Percentiles rank a stretch among this genome's conserved stretches.
Conservation (phyloP, 2,888 invertebrate genomes). For the Drosophila emarginata region DNA sequence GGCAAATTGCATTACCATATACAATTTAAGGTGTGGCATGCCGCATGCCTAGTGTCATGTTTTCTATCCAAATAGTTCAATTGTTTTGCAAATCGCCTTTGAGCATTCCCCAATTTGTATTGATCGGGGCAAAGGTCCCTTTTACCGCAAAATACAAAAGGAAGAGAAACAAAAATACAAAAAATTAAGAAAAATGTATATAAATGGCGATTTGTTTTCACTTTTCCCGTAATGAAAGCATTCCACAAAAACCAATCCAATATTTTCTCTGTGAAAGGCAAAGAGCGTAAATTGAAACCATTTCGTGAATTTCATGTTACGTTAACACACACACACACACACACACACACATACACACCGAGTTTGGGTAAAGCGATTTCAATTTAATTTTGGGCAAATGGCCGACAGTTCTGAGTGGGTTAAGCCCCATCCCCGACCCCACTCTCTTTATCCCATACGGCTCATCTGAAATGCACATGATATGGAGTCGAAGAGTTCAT, state of each 20-base stretch:
- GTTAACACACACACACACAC: background rate
- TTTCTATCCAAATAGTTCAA: slow-evolving; percentile 18
- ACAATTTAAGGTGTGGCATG: slow-evolving; percentile 48
- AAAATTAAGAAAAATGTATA: slow-evolving; percentile 17
- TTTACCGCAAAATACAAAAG: slow-evolving; percentile 31
- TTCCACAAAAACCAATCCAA: slow-evolving; percentile 76
- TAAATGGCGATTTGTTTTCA: slow-evolving; percentile 25
- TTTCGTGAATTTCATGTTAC: slow-evolving; percentile 4
- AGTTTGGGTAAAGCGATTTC: slow-evolving; percentile 28
- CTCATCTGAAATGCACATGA: slow-evolving; percentile 71
- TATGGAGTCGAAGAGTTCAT: slow-evolving; percentile 51
- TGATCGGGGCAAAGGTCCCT: slow-evolving; percentile 26
- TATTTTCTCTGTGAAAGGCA: slow-evolving; percentile 59
- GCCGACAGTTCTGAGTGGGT: slow-evolving; percentile 5
- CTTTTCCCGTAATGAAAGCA: slow-evolving; percentile 63
- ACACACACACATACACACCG: slow-evolving; percentile 12
- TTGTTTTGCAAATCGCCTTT: slow-evolving; percentile 51
- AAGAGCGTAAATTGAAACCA: slow-evolving; percentile 52
- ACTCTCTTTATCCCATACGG: background rate
- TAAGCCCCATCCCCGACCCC: background rate
- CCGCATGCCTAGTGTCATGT: background rate
- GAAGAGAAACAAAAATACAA: background rate
- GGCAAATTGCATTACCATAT: slow-evolving; percentile 70
- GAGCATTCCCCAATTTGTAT: slow-evolving; percentile 58
- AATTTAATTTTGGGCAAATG: slow-evolving; percentile 40